Evolutionary conservation across 2,113 vertebrate genomes (phyloP), one percentile per base, ranked within the genome.

Genomic region (Psilopsiagon aurifrons): DNA sequence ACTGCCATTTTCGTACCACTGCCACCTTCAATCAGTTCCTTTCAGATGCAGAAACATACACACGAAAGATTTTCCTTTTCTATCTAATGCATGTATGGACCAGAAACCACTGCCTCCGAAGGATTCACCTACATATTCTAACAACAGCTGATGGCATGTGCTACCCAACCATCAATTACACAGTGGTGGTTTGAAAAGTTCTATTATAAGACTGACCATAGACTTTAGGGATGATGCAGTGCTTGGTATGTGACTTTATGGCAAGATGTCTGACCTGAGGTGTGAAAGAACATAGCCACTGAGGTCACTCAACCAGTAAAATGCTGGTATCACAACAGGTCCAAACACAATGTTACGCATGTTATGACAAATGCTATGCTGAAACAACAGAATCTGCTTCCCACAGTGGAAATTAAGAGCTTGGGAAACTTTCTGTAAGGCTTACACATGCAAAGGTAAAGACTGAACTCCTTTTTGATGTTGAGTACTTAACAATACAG

Each of bases 311-410:
- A n/a, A 60, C 18, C 2, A 6, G 12, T 41, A 63, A 91, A 81
- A 78, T 23, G 31, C 25, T 25, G 29, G 18, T 37, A 46, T 41
- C n/a, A 3, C 28, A 86, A 67, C 18, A n/a, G 22, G 29, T 29
- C n/a, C 7, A 33, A 83, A 89, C 19, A 73, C 11, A 35, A 0
- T 29, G 49, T 0, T 10, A 57, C 1, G 2, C 9, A 76, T 1
- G 5, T 47, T 20, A 35, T 10, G 18, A 77, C 8, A 84, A 84
- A 87, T 4, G 31, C 64, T 57, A 29, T 2, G 17, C 6, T 41
- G 41, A 75, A 93, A 84, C 41, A 77, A 62, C 15, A 69, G 17
- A 55, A 89, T 4, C 7, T 24, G 33, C n/a, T 41, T 87, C 17
- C 41, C 37, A 49, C 14, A 24, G 18, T 7, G 46, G 28, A 71